Conservation (phyloP, 2,113 vertebrate species). For the Smithornis capensis region DNA sequence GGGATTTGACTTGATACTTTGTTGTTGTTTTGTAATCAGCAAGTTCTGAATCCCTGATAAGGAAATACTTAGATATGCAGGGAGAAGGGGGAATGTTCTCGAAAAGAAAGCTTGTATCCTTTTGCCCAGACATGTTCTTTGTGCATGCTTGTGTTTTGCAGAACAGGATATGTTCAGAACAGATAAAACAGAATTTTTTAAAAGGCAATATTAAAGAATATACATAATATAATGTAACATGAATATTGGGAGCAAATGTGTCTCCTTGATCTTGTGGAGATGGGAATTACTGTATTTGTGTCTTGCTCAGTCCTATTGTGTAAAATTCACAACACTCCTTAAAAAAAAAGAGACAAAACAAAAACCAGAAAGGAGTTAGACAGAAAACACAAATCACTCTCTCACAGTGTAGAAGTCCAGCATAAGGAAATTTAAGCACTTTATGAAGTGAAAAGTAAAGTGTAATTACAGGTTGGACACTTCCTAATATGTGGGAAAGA, state of each 20-base stretch:
- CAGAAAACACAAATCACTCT: background rate
- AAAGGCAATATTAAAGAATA: background rate
- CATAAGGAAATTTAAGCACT: background rate
- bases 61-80: background rate
- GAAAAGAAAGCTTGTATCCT: background rate
- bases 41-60: slow-evolving; percentile 1
- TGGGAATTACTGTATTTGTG: background rate
- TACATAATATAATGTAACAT: background rate
- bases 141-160: background rate
- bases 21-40: background rate
- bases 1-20: background rate
- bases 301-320: background rate
- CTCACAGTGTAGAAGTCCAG: background rate
- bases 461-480: background rate
- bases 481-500: background rate
- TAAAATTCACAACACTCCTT: background rate
- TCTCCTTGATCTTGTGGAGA: background rate
- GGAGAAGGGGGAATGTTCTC: background rate
- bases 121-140: background rate
- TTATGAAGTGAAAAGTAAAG: background rate
- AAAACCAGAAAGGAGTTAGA: background rate
- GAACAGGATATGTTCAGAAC: background rate
- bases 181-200: background rate
- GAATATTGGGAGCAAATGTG: background rate
- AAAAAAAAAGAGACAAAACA: background rate